Evolutionary conservation across 1,140 invertebrate genomes (phyloP), one percentile per base, ranked within the genome.

Genomic region (Anastrepha obliqua): DNA sequence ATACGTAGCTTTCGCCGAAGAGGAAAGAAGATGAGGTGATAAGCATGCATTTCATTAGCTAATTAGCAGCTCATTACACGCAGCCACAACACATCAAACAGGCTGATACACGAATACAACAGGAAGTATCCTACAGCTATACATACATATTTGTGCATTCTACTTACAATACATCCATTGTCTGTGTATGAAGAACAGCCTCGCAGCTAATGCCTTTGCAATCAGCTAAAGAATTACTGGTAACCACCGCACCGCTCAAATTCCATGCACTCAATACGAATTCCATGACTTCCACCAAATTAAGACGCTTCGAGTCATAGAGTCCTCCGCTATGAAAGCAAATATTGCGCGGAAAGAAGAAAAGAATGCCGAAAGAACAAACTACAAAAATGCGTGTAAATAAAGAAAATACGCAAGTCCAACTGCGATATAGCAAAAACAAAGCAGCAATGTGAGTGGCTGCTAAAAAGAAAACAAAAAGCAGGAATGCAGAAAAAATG

Each of bases 41-140:
- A 74, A 74, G 44, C 70, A 81, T 2, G 74, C 74, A 81, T 81
- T 81, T 81, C 47, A 81, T 81, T 81, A 81, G 74, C 74, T 81
- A 81, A 81, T 81, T 81, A 81, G 51, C 51, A 58, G 74, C 74
- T 58, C 47, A 81, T 81, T 81, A 81, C 47, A 11, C n/a, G 20
- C 47, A 29, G 29, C 29, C 64, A n/a, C 17, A 64, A n/a, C 11
- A 5, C 9, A 15, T 15, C 5, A 64, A 64, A 64, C 17, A 67
- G 15, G 64, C 64, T 13, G 29, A 7, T 29, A 67, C 8, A 29
- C 17, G 15, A 7, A 62, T 62, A 29, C 5, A n/a, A 64, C 8
- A 5, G 60, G 60, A 58, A 15, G 60, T 29, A 39, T 42, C 20
- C 29, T n/a, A 55, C 6, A 55, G 51, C 29, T 29, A 29, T 55